A percentile compares a stretch with the other conserved stretches of the same genome.
phyloP scores from a whole-genome alignment of 2,888 invertebrate species.

The Sepiola atlantica region DNA sequence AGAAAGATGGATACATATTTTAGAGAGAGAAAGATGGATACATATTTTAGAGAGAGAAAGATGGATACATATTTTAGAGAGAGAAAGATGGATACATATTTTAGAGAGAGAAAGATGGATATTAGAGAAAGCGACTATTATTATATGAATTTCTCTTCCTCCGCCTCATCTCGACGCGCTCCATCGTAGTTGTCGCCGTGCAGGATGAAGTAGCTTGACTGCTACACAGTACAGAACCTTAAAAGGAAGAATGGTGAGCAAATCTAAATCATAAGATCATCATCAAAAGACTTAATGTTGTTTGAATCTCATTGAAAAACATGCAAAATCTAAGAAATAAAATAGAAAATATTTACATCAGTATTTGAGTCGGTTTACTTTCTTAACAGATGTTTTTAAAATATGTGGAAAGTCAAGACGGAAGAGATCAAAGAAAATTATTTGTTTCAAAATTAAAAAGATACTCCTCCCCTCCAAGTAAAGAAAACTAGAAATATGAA shows the following conservation, averaged over 20 bases:
- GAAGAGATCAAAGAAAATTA: background rate
- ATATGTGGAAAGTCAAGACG: background rate
- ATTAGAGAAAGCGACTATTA: too few species aligned
- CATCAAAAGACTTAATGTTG: background rate
- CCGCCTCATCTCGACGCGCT: background rate
- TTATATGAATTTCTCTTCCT: too few species aligned
- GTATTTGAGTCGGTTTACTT: background rate
- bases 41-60: too few species aligned
- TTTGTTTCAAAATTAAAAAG: background rate
- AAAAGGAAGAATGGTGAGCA: conserved; percentile 32
- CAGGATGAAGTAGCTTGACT: conserved; percentile 11
- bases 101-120: too few species aligned
- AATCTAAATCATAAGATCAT: conserved; percentile 22
- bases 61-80: too few species aligned
- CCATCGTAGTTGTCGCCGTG: background rate
- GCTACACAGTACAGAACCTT: background rate
- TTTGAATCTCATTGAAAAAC: background rate
- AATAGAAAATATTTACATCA: background rate
- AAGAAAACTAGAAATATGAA: background rate
- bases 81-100: too few species aligned
- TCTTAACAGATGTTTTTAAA: background rate
- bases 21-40: too few species aligned
- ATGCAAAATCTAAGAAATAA: background rate
- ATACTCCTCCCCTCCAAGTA: background rate
- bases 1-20: too few species aligned